Conservation (phyloP, 1,140 invertebrate genomes). For the Procambarus virginalis region DNA sequence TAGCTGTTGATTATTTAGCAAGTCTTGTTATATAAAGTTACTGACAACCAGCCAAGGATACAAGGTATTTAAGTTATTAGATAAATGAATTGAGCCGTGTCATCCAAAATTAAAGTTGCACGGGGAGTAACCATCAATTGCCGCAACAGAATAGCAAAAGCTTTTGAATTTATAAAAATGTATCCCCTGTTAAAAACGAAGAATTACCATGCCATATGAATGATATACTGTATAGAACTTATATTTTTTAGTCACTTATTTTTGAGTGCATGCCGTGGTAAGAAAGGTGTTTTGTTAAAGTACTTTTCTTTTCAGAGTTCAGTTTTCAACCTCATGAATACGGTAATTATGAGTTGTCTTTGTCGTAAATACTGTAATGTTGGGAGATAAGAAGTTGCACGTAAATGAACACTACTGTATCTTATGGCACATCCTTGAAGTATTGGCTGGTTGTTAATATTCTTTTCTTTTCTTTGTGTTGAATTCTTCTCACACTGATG, state of each 20-base stretch:
- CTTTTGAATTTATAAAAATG: background rate
- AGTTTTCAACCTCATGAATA: slow-evolving; percentile 47
- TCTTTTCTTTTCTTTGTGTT: slow-evolving; percentile 36
- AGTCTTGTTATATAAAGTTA: background rate
- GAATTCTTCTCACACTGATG: background rate
- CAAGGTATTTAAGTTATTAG: background rate
- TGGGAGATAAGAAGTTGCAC: background rate
- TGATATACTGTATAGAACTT: background rate
- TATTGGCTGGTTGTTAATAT: slow-evolving; percentile 2
- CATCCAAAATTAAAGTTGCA: background rate
- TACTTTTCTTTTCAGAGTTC: slow-evolving; percentile 43
- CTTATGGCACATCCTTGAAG: background rate
- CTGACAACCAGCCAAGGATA: slow-evolving; percentile 39
- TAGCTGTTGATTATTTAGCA: background rate
- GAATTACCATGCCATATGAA: background rate
- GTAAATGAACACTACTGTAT: background rate
- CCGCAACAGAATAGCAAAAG: too few relatives aligned
- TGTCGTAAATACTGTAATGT: background rate
- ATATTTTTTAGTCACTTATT: background rate
- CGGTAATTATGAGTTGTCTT: slow-evolving; percentile 30
- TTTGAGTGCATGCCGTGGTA: background rate
- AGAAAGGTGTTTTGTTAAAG: background rate
- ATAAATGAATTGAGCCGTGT: background rate
- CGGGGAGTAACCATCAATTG: too few relatives aligned
- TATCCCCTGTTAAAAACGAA: background rate